Evolutionary conservation across 2,797 vertebrate genomes (phyloP).

Genomic region (Hypotaenidia okinawae): DNA sequence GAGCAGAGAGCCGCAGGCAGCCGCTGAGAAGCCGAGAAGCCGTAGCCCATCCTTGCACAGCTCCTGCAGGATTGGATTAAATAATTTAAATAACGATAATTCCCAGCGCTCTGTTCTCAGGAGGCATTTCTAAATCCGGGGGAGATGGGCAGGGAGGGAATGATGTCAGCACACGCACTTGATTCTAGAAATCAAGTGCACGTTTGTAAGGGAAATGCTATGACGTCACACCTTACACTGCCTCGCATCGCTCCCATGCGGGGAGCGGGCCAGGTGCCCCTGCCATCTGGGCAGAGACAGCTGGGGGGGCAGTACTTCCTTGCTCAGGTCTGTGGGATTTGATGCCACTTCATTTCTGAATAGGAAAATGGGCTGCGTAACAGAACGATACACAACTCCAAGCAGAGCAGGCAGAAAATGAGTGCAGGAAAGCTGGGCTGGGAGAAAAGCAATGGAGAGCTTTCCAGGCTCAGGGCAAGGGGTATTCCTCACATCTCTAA

Average conservation of each 20-base stretch:
- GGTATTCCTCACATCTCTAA: neutral
- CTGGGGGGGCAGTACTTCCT: neutral
- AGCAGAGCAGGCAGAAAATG: fast-evolving
- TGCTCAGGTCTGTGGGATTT: fast-evolving
- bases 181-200: neutral
- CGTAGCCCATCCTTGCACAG: neutral
- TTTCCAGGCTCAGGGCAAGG: no score
- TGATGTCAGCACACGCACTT: neutral
- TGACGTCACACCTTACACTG: neutral
- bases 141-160: neutral
- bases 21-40: neutral
- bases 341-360: neutral
- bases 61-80: neutral
- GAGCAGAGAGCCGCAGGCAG: neutral
- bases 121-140: neutral
- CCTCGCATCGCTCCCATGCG: fast-evolving
- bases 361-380: neutral
- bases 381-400: neutral
- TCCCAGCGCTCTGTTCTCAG: neutral
- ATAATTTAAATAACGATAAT: neutral
- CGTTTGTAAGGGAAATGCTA: fast-evolving
- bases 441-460: no score
- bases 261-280: neutral
- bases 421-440: no score
- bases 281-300: neutral